Evolutionary conservation across 1,140 invertebrate species (phyloP).

Genomic region (Calosoma granatense): DNA sequence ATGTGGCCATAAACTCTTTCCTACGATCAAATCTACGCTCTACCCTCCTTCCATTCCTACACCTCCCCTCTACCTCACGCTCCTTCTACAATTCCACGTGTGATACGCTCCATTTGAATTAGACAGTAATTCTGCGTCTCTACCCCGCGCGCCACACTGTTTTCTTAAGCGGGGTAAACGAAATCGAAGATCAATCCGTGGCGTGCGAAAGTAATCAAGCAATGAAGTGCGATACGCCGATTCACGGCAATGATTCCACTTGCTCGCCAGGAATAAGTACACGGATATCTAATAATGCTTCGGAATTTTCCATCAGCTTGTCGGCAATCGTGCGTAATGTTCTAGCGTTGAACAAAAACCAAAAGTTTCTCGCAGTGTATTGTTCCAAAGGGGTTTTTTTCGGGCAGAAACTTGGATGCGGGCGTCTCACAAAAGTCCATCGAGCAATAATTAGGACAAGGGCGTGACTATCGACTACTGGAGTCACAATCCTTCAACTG

Average conservation of each 20-base stretch:
- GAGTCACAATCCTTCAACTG: background rate
- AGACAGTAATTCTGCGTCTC: background rate
- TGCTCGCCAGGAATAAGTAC: background rate
- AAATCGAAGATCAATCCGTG: background rate
- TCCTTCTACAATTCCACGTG: background rate
- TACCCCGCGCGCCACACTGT: background rate
- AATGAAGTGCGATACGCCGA: background rate
- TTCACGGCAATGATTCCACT: background rate
- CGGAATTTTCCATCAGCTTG: conserved; percentile 6
- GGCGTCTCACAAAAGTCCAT: too few relatives aligned
- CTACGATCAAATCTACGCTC: too few relatives aligned
- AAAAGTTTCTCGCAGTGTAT: too few relatives aligned
- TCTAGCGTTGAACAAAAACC: too few relatives aligned
- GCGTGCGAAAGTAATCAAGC: background rate
- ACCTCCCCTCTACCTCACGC: background rate
- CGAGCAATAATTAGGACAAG: too few relatives aligned
- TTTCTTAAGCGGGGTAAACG: background rate
- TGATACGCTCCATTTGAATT: background rate
- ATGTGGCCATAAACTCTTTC: background rate
- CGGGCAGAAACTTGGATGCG: too few relatives aligned
- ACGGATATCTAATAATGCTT: background rate
- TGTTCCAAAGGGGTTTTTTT: too few relatives aligned
- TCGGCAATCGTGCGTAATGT: too few relatives aligned
- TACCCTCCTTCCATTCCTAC: background rate
- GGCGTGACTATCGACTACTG: too few relatives aligned